Percentiles rank a stretch among this genome's conserved stretches.
These are phyloP conservation scores for Dryas iulia DNA, from an alignment of 1,140 invertebrate genomes.

Conservation along the genomic window DNA sequence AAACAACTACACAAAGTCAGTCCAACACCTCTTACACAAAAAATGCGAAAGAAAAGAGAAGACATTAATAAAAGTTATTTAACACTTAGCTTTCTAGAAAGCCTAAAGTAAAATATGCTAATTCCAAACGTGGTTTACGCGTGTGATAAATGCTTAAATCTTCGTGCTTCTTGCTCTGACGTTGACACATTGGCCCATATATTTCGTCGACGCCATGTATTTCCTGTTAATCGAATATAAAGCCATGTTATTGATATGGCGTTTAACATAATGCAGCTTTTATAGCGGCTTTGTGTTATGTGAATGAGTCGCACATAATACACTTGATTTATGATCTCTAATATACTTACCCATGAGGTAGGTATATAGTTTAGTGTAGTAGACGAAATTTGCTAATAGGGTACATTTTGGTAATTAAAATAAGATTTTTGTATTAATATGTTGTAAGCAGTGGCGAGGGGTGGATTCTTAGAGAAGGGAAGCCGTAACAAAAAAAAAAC, in stretches of 20 bases:
- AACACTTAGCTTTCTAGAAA: background rate
- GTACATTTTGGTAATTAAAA: background rate
- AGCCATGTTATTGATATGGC: constrained; percentile 38
- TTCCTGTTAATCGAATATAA: constrained; percentile 46
- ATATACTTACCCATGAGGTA: constrained; percentile 5
- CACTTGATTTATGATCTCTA: constrained; percentile 18
- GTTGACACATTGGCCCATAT: constrained; percentile 42
- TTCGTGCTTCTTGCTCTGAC: constrained; percentile 41
- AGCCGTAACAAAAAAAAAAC: too few species aligned
- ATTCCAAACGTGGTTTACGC: background rate
- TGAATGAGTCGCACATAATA: constrained; percentile 23
- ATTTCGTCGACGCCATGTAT: constrained; percentile 32
- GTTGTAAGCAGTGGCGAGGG: too few species aligned
- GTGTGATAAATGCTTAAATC: constrained; percentile 23
- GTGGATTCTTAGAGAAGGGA: too few species aligned
- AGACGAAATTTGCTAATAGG: background rate
- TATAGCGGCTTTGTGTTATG: constrained; percentile 9
- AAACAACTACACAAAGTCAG: too few species aligned
- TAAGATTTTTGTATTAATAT: too few species aligned
- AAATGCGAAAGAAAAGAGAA: too few species aligned
- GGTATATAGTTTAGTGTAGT: background rate
- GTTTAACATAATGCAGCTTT: constrained; percentile 34
- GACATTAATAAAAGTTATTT: too few species aligned
- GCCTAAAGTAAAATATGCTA: background rate
- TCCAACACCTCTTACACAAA: too few species aligned